phyloP scores from a whole-genome alignment of 2,888 invertebrate genomes.

The Hypolimnas misippus region DNA sequence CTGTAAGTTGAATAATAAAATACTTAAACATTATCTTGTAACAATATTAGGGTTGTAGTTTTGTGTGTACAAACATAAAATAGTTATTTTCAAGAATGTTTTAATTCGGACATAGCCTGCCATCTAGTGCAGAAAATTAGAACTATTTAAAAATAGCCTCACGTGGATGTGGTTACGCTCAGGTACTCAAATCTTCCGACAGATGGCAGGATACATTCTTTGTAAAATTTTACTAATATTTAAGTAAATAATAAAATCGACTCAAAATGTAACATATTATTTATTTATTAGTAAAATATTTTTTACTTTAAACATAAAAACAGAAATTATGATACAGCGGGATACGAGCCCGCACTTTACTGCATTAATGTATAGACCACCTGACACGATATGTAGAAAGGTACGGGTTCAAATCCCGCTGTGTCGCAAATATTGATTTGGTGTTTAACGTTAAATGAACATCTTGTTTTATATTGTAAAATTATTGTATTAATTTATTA shows the following conservation, averaged over 20 bases:
- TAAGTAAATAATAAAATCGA: not conserved
- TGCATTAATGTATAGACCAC: too few relatives aligned
- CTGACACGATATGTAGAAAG: too few relatives aligned
- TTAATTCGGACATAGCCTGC: constrained; percentile 21
- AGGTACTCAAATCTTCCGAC: not conserved
- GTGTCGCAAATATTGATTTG: too few relatives aligned
- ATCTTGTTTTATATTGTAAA: too few relatives aligned
- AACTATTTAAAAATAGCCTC: not conserved
- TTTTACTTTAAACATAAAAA: too few relatives aligned
- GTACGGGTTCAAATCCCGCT: too few relatives aligned
- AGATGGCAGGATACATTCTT: constrained; percentile 25
- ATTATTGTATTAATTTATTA: too few relatives aligned
- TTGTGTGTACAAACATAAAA: not conserved
- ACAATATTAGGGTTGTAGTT: not conserved
- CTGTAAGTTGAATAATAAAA: constrained; percentile 85
- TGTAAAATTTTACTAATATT: not conserved
- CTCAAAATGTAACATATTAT: too few relatives aligned
- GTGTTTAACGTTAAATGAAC: too few relatives aligned
- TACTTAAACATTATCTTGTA: not conserved
- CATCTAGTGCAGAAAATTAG: constrained; percentile 36
- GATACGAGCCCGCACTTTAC: too few relatives aligned
- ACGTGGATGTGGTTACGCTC: not conserved
- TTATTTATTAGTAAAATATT: too few relatives aligned
- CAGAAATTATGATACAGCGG: too few relatives aligned
- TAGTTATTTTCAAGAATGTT: not conserved